phyloP scores from a whole-genome alignment of 2,113 vertebrate genomes.

The Hiodon alosoides region DNA sequence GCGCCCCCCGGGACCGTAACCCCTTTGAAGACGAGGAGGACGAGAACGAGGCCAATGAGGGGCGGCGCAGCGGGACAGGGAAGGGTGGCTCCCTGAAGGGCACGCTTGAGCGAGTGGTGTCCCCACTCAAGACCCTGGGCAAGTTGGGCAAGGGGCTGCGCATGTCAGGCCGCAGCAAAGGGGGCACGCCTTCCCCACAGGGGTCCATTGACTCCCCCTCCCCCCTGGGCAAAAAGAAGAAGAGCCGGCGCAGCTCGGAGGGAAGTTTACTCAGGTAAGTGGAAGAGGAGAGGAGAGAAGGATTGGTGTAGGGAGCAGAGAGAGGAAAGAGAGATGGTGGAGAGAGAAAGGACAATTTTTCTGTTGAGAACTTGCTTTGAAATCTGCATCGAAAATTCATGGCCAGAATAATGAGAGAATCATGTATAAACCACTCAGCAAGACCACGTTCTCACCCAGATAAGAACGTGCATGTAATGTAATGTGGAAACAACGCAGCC shows the following conservation, averaged over 20 bases:
- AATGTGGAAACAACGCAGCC: conserved; percentile 8
- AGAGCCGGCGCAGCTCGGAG: conserved; percentile 68
- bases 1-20: conserved; percentile 59
- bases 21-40: conserved; percentile 68
- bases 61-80: conserved; percentile 46
- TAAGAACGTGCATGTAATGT: background rate
- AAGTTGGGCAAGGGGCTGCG: conserved; percentile 62
- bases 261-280: conserved; percentile 68
- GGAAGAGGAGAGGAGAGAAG: conserved; percentile 25
- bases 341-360: background rate
- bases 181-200: conserved; percentile 47
- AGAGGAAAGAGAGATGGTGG: no score
- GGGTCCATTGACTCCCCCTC: conserved; percentile 57
- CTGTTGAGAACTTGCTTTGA: background rate
- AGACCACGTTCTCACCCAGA: no score
- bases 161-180: conserved; percentile 52
- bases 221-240: conserved; percentile 55
- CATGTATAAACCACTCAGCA: no score
- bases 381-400: background rate
- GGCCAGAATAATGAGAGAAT: no score
- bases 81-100: conserved; percentile 59
- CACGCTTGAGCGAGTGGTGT: conserved; percentile 71
- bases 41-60: conserved; percentile 66
- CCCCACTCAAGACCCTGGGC: conserved; percentile 70
- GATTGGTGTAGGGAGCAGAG: background rate